Evolutionary conservation across 2,797 vertebrate genomes (phyloP).

Genomic region (Pelochelys cantorii): DNA sequence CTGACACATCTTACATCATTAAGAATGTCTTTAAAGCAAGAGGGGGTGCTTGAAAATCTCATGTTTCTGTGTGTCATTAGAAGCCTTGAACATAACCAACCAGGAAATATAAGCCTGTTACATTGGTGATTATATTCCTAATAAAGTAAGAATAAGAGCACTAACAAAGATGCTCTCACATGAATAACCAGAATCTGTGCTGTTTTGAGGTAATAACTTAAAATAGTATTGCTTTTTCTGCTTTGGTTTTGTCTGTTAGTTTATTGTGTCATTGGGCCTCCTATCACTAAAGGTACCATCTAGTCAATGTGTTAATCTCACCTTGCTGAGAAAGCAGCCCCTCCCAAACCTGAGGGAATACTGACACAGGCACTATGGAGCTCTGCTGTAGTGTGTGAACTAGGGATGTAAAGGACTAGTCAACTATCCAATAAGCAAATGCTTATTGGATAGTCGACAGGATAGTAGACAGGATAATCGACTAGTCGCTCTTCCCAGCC

Average conservation of each 20-base stretch:
- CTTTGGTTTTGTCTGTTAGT: conserved; percentile 32
- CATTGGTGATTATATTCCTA: conserved; percentile 41
- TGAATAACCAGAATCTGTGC: not conserved
- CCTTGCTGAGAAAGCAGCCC: not conserved
- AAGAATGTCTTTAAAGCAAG: not conserved
- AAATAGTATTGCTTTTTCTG: not conserved
- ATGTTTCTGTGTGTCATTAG: not conserved
- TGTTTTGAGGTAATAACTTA: conserved; percentile 2
- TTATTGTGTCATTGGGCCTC: not conserved
- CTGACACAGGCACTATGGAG: not conserved
- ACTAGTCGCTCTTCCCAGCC: too few relatives aligned
- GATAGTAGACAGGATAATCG: too few relatives aligned
- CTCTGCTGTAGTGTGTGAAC: not conserved
- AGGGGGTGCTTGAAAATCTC: not conserved
- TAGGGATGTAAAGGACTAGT: too few relatives aligned
- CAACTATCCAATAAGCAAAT: too few relatives aligned
- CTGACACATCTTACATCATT: not conserved
- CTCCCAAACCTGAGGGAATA: not conserved
- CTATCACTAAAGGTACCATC: not conserved
- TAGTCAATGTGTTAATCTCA: not conserved
- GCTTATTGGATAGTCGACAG: too few relatives aligned
- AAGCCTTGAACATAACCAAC: not conserved
- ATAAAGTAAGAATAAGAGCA: conserved; percentile 31
- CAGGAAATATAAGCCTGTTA: not conserved
- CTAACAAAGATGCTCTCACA: not conserved